Percentiles rank a stretch among this genome's conserved stretches.
Evolutionary conservation across 2,888 invertebrate genomes (phyloP).

Genomic region (Eudemis profundana): DNA sequence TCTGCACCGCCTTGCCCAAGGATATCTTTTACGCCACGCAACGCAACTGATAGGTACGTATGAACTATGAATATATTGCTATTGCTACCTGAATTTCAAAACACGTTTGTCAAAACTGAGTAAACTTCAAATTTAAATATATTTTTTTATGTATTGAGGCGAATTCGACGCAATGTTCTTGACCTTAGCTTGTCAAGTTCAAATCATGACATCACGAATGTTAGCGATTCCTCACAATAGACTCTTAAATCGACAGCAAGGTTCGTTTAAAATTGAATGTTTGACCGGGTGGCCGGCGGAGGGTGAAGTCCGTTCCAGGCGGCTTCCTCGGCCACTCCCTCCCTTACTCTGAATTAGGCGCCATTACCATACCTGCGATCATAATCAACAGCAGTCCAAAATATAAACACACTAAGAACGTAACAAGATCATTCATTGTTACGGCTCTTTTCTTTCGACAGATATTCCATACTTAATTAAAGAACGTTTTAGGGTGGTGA

Average conservation of each 20-base stretch:
- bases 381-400: conserved; percentile 65
- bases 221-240: conserved; percentile 30
- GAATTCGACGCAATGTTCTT: conserved; percentile 8
- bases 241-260: conserved; percentile 34
- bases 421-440: conserved; percentile 20
- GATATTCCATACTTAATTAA: conserved; percentile 63
- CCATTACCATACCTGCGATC: conserved; percentile 70
- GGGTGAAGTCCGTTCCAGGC: conserved; percentile 61
- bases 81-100: no score
- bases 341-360: conserved; percentile 72
- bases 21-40: no score
- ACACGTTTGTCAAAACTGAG: neutral
- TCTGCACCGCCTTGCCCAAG: no score
- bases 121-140: neutral
- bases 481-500: conserved; percentile 71
- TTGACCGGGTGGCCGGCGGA: conserved; percentile 48
- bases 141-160: no score
- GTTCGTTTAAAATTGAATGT: conserved; percentile 36
- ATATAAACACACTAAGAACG: conserved; percentile 38
- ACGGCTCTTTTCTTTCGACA: conserved; percentile 14
- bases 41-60: no score
- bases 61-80: no score
- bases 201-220: conserved; percentile 24
- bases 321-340: conserved; percentile 59
- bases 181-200: conserved; percentile 23